Base-by-base conservation (phyloP, 2,797 vertebrate species). In the Chaunax sp. region DNA sequence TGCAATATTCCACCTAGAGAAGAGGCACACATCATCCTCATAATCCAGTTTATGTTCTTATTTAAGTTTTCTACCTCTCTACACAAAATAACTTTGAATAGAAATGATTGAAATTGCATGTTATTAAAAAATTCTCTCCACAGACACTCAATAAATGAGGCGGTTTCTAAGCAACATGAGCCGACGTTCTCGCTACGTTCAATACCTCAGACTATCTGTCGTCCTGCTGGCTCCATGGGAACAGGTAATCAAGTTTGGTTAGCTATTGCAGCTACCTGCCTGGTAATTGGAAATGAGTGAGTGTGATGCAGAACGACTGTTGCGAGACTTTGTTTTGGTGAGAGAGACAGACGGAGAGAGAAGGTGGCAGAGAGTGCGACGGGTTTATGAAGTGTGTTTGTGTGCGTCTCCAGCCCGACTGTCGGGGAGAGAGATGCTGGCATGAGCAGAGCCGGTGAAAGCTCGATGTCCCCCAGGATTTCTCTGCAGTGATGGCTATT, bases 201-300 rank as follows among this genome's bases (percentile, higher is more conserved):
- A 67, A 63, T 78, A 62, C 70, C 68, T 80, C 77, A 76, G 80
- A 83, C 89, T 86, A 82, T 90, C 81, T 84, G 83, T 72, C 80
- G 82, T 86, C 75, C 79, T 83, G 49, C 38, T 2, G 71, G 72
- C 66, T 74, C 82, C 86, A 76, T 80, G 83, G 87, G 84, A 91
- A 87, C 83, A 77, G 82, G 71, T 89, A 86, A 92, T 92, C 89
- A 86, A 79, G 82, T 90, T 88, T 81, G 75, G 72, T 64, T 82
- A 86, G 85, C 78, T 82, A 82, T 90, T 89, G 82, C 77, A 70
- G 83, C 82, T 83, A 86, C 85, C 88, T 83, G 81, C 83, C 86
- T 59, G 66, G 75, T 89, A 88, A 92, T 90, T 90, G 86, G 83
- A 89, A 92, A 87, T 86, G 87, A 90, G 87, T 70, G 82, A 89